Percentiles rank a stretch among this genome's conserved stretches.
Evolutionary conservation across 2,888 invertebrate genomes (phyloP).

Genomic region (Cylloceria caligata): DNA sequence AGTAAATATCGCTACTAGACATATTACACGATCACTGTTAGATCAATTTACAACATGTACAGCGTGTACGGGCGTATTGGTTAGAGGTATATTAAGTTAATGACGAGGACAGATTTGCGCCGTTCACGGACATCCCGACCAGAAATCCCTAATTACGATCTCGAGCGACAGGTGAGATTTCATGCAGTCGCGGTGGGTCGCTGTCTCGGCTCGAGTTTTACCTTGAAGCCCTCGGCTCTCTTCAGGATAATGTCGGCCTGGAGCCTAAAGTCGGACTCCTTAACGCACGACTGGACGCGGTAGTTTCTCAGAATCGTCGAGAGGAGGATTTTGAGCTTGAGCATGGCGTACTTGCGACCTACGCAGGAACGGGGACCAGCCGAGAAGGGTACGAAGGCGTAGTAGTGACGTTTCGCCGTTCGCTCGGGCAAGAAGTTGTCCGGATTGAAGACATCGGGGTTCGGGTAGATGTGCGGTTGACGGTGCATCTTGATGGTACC

Average conservation of each 20-base stretch:
- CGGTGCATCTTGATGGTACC: conserved; percentile 90
- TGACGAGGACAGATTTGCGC: conserved; percentile 2
- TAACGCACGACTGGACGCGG: conserved; percentile 87
- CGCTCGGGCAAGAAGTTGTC: conserved; percentile 93
- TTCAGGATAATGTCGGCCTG: conserved; percentile 91
- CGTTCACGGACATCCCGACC: conserved; percentile 30
- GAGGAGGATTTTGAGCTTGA: conserved; percentile 91
- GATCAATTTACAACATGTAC: conserved; percentile 75
- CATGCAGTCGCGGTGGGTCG: conserved; percentile 70
- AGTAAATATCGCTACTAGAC: conserved; percentile 43
- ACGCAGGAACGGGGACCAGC: conserved; percentile 93
- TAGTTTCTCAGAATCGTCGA: conserved; percentile 90
- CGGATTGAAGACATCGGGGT: conserved; percentile 91
- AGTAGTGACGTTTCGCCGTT: conserved; percentile 91
- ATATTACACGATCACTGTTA: conserved; percentile 68
- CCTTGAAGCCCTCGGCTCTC: conserved; percentile 89
- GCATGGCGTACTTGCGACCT: conserved; percentile 92
- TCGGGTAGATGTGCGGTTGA: conserved; percentile 88
- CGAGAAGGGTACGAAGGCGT: conserved; percentile 92
- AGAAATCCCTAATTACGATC: conserved; percentile 39
- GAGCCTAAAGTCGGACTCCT: conserved; percentile 89
- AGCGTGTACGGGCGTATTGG: conserved; percentile 58
- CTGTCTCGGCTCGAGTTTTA: conserved; percentile 80
- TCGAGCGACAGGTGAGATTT: conserved; percentile 29
- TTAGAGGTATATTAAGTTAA: background rate